Evolutionary conservation across 2,797 vertebrate genomes (phyloP).

Genomic region (Borostomias antarcticus): DNA sequence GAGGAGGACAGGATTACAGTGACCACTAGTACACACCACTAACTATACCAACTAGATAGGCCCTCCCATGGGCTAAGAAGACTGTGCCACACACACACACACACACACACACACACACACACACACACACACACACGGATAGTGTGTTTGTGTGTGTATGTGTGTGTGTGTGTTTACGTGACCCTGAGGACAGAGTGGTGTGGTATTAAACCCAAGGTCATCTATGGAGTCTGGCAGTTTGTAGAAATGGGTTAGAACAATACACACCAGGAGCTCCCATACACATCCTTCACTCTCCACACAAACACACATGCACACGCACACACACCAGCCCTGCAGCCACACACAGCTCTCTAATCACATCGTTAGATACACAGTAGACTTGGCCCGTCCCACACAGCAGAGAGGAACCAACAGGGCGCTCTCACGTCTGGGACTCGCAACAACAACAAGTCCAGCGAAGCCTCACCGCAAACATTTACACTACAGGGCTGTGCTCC

Average conservation of each 20-base stretch:
- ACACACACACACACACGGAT: slow-evolving; percentile 15
- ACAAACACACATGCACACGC: slow-evolving; percentile 1
- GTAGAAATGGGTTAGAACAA: slow-evolving; percentile 32
- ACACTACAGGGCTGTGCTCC: no score
- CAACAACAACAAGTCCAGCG: no score
- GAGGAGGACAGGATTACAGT: slow-evolving; percentile 34
- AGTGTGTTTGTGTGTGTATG: not conserved
- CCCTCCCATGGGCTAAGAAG: slow-evolving; percentile 29
- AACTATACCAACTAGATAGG: slow-evolving; percentile 50
- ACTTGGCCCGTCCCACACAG: no score
- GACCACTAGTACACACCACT: slow-evolving; percentile 44
- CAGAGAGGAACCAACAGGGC: no score
- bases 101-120: slow-evolving; percentile 18
- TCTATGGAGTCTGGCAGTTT: no score
- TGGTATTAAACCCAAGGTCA: slow-evolving; percentile 8
- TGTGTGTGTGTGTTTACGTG: no score
- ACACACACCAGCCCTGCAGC: not conserved
- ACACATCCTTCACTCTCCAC: not conserved
- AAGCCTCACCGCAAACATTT: no score
- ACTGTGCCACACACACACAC: no score
- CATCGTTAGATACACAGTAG: not conserved
- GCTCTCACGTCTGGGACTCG: no score
- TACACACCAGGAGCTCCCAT: slow-evolving; percentile 10
- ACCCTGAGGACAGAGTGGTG: not conserved
- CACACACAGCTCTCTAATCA: slow-evolving; percentile 31